Conservation (phyloP, 2,888 invertebrate species). For the Syrphus vitripennis region DNA sequence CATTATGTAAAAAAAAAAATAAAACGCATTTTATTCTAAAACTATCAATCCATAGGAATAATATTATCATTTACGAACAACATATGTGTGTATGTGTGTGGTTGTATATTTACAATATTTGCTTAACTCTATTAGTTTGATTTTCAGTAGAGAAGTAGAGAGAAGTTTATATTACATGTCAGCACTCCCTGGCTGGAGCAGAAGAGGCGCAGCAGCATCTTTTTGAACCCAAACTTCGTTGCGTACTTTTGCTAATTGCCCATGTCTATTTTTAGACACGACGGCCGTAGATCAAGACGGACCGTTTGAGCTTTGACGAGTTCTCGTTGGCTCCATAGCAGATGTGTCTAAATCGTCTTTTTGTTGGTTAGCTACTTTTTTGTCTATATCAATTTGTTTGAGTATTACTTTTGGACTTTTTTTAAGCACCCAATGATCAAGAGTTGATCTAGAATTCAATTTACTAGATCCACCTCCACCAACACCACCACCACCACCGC, state of each 20-base stretch:
- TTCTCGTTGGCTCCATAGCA: constrained; percentile 19
- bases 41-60: constrained; percentile 49
- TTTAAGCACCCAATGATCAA: constrained; percentile 77
- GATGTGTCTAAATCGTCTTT: constrained; percentile 20
- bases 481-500: neutral
- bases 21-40: constrained; percentile 25
- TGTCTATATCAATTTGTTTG: constrained; percentile 56
- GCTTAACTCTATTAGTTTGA: constrained; percentile 11
- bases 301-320: constrained; percentile 44
- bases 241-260: neutral
- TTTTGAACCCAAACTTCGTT: neutral
- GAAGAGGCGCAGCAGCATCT: neutral
- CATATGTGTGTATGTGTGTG: constrained; percentile 1
- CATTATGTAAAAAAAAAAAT: constrained; percentile 15
- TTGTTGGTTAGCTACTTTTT: neutral
- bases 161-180: constrained; percentile 26
- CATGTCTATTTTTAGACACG: constrained; percentile 44
- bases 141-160: constrained; percentile 12
- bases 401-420: constrained; percentile 75
- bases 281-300: constrained; percentile 50
- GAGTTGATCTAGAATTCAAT: constrained; percentile 70
- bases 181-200: neutral
- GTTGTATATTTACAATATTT: constrained; percentile 43
- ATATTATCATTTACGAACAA: constrained; percentile 15
- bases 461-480: constrained; percentile 10